phyloP scores from a whole-genome alignment of 2,888 invertebrate species.

The Leucoptera coffeella region DNA sequence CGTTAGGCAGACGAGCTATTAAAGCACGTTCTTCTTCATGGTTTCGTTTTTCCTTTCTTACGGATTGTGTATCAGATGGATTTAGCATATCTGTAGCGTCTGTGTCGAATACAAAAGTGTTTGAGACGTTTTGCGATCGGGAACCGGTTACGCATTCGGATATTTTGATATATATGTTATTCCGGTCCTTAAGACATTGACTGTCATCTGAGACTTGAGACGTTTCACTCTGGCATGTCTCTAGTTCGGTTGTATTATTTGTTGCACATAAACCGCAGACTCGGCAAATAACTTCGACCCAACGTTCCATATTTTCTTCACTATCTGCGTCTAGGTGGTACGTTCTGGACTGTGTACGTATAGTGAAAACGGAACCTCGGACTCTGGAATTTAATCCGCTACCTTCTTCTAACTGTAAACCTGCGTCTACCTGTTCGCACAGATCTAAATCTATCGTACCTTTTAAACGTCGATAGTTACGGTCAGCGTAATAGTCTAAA shows the following conservation, averaged over 20 bases:
- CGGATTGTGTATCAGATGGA: too few species aligned
- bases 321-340: slow-evolving; percentile 91
- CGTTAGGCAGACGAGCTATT: slow-evolving; percentile 8
- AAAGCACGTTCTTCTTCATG: too few species aligned
- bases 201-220: too few species aligned
- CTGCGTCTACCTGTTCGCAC: slow-evolving; percentile 92
- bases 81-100: too few species aligned
- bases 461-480: slow-evolving; percentile 76
- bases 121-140: slow-evolving; percentile 44
- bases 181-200: too few species aligned
- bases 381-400: slow-evolving; percentile 61
- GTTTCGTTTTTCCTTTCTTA: too few species aligned
- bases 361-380: slow-evolving; percentile 69
- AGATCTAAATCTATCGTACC: slow-evolving; percentile 91
- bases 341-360: slow-evolving; percentile 80
- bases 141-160: slow-evolving; percentile 88
- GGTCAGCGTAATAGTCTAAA: slow-evolving; percentile 89
- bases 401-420: slow-evolving; percentile 76
- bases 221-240: too few species aligned
- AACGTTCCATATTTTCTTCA: slow-evolving; percentile 88
- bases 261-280: slow-evolving; percentile 81
- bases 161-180: slow-evolving; percentile 86
- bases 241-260: slow-evolving; percentile 46
- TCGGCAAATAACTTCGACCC: slow-evolving; percentile 91
- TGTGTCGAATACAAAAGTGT: too few species aligned